phyloP scores from a whole-genome alignment of 30 jellyfish, hydroid and myxozoan genomes.

The Sanderia malayensis region DNA sequence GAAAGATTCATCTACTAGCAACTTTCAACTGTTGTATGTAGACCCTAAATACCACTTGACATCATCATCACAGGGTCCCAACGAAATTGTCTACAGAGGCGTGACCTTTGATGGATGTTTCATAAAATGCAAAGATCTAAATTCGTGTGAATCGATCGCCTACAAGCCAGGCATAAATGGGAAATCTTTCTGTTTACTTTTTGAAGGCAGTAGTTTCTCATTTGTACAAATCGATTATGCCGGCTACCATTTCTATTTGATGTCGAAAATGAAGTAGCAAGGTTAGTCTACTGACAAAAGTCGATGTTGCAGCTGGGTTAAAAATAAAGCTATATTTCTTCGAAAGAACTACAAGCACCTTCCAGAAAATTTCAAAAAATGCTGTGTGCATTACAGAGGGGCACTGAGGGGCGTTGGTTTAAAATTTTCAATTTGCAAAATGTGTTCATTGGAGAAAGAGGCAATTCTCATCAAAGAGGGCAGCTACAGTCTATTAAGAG shows the following conservation, averaged over 20 bases:
- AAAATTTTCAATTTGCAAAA: no score
- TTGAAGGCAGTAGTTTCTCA: not conserved
- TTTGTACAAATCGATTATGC: not conserved
- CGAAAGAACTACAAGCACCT: not conserved
- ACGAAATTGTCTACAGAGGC: not conserved
- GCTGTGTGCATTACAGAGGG: no score
- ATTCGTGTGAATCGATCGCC: not conserved
- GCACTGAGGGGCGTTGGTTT: no score
- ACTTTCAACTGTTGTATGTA: constrained; percentile 7
- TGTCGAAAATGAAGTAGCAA: no score
- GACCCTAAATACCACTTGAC: not conserved
- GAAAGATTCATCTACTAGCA: constrained; percentile 6
- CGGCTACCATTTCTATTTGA: not conserved
- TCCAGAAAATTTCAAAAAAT: not conserved
- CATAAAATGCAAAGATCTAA: not conserved
- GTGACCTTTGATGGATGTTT: not conserved
- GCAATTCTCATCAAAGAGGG: no score
- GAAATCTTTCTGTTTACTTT: not conserved
- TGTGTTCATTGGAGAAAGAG: no score
- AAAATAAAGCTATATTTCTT: not conserved
- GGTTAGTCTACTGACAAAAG: no score
- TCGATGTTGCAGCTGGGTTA: not conserved
- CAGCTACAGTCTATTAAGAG: no score
- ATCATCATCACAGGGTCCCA: not conserved
- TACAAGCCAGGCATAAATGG: not conserved